A percentile compares a stretch with the other conserved stretches of the same genome.
phyloP scores from a whole-genome alignment of 1,140 invertebrate species.

The Neotoxoptera formosana region DNA sequence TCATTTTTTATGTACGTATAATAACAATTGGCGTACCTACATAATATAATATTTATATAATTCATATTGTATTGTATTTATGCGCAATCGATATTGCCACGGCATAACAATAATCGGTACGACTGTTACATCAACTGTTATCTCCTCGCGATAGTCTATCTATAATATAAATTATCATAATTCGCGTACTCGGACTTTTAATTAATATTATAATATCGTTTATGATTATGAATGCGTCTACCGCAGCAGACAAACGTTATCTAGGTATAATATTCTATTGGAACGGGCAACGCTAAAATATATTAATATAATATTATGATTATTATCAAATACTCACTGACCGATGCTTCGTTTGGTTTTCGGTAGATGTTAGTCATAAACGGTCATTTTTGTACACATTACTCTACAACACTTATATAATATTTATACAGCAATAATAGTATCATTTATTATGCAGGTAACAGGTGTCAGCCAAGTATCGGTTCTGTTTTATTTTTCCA shows the following conservation, averaged over 20 bases:
- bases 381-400: neutral
- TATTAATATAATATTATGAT: neutral
- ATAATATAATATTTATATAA: neutral
- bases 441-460: neutral
- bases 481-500: neutral
- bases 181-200: neutral
- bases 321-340: neutral
- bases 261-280: neutral
- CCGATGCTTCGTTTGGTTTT: neutral
- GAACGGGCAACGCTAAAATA: neutral
- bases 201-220: slow-evolving; percentile 7
- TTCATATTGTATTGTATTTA: neutral
- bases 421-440: neutral
- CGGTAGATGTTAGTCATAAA: neutral
- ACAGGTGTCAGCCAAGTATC: neutral
- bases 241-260: neutral
- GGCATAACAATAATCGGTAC: neutral
- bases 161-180: neutral
- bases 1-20: neutral
- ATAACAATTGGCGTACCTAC: neutral
- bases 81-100: neutral
- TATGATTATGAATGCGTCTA: neutral
- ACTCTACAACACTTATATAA: neutral
- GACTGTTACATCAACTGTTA: neutral
- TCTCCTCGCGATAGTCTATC: neutral